Evolutionary conservation across 2,888 invertebrate species (phyloP), one percentile per base, ranked within the genome.

Genomic region (Caenorhabditis sulstoni): DNA sequence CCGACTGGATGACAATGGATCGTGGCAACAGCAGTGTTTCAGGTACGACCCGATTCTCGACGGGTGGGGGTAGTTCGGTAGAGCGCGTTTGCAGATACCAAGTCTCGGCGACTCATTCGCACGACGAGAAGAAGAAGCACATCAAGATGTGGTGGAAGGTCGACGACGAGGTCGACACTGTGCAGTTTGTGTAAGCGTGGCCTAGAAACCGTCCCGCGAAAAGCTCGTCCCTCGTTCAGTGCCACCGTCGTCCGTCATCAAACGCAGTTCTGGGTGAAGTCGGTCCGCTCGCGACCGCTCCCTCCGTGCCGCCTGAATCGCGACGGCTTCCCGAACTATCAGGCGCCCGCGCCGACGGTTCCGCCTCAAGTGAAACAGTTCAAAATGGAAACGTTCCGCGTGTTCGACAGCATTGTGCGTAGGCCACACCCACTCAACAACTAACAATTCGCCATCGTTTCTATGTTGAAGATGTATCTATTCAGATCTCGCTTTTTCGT

Each of bases 11-110:
- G 89, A 87, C 73, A 88, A 88, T 68, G 88, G 88, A 35, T 85
- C 85, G 14, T 88, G 88, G 88, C 87, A 86, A 68, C 85, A 87
- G 45, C 88, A 88, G 59, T 89, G 89, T 64, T 89, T 89, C 81
- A 80, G 85, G 68, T 83, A 29, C n/a, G n/a, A n/a, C n/a, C n/a
- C n/a, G n/a, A n/a, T n/a, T n/a, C n/a, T n/a, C n/a, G n/a, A n/a
- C n/a, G n/a, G n/a, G n/a, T n/a, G n/a, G 29, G 29, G 29, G 29
- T 7, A 5, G 3, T 3, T 29, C 29, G 7, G 29, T 29, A 29
- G 29, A 29, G 29, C 29, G 29, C 3, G 7, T 4, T 47, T 65
- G 22, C 59, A 82, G 82, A 20, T 79, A 70, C 20, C 81, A 82
- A 71, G 87, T 88, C 64, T 86, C 89, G 3, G 87, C 87, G 3